These are phyloP conservation scores for Cylloceria caligata DNA, from an alignment of 2,888 invertebrate genomes.

Conservation along the genomic window DNA sequence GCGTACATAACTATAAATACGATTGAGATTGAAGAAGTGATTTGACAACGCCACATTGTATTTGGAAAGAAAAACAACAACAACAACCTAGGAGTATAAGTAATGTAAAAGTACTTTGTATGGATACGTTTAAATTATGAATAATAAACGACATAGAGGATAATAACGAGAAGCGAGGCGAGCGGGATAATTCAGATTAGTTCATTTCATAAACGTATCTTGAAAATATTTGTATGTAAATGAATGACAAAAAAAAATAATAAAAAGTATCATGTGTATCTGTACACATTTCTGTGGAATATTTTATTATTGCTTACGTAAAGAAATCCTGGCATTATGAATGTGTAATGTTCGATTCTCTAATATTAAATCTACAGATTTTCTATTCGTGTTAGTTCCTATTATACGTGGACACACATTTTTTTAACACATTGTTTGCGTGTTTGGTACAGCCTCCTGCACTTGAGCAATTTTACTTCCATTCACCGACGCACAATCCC, in stretches of 20 bases:
- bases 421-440: not conserved
- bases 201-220: conserved; percentile 80
- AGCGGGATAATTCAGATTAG: conserved; percentile 72
- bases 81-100: conserved; percentile 63
- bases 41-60: conserved; percentile 76
- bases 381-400: not conserved
- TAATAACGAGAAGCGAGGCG: conserved; percentile 57
- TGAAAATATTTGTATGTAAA: conserved; percentile 83
- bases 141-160: conserved; percentile 65
- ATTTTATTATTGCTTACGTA: conserved; percentile 1
- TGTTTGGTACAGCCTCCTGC: not conserved
- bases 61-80: conserved; percentile 60
- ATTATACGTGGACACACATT: too few relatives aligned
- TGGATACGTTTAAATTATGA: conserved; percentile 73
- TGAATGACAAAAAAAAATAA: conserved; percentile 81
- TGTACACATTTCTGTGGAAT: conserved; percentile 24
- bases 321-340: not conserved
- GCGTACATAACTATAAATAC: conserved; percentile 63
- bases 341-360: not conserved
- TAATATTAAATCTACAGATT: not conserved
- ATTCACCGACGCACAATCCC: conserved; percentile 16
- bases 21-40: conserved; percentile 67
- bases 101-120: conserved; percentile 75
- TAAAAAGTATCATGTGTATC: conserved; percentile 75
- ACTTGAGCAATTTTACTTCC: conserved; percentile 12